Percentiles rank a stretch among this genome's conserved stretches.
phyloP scores from a whole-genome alignment of 2,797 vertebrate genomes.

The Danio albolineatus region DNA sequence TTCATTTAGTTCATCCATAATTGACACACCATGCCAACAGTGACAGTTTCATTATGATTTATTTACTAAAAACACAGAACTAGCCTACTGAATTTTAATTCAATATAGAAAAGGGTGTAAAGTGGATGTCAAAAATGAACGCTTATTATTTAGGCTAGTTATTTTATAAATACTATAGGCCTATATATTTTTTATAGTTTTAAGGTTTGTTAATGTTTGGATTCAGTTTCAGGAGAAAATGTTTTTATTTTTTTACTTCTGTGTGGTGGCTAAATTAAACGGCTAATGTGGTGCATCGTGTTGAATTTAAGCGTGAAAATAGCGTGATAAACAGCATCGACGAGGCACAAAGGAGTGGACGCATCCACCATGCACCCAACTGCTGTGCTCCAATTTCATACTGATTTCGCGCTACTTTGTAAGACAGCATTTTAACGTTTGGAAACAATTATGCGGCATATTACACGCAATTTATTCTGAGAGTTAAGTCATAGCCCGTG shows the following conservation, averaged over 20 bases:
- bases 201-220: neutral
- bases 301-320: constrained; percentile 78
- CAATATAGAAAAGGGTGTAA: neutral
- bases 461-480: constrained; percentile 74
- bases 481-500: neutral
- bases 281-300: constrained; percentile 68
- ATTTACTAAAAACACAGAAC: no score
- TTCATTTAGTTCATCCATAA: no score
- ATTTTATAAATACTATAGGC: no score
- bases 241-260: no score
- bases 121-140: neutral
- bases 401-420: constrained; percentile 75
- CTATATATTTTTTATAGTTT: neutral
- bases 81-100: no score
- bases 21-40: no score
- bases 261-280: neutral
- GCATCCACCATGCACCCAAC: constrained; percentile 26
- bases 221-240: neutral
- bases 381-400: constrained; percentile 75
- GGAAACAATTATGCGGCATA: constrained; percentile 71
- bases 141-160: neutral
- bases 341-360: constrained; percentile 69
- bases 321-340: constrained; percentile 66
- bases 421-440: constrained; percentile 56
- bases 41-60: no score